Evolutionary conservation across 2,113 vertebrate species (phyloP).

Genomic region (Tapirus terrestris): DNA sequence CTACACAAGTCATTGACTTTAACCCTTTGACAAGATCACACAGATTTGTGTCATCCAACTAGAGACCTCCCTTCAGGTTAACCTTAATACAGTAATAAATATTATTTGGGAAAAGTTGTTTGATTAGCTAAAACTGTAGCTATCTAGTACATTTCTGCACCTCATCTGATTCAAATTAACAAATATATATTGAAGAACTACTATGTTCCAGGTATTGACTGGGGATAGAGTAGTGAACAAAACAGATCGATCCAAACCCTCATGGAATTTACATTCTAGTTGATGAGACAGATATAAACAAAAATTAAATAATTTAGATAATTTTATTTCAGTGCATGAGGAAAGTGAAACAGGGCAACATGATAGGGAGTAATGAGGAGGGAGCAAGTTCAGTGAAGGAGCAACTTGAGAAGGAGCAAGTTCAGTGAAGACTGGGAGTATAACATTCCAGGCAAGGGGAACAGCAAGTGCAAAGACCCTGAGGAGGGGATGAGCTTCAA

Average conservation of each 20-base stretch:
- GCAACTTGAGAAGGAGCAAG: background rate
- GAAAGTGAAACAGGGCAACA: background rate
- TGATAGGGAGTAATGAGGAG: background rate
- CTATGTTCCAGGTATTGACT: background rate
- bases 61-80: constrained; percentile 12
- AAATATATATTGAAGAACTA: background rate
- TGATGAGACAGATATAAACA: background rate
- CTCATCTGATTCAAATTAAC: background rate
- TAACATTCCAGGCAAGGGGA: background rate
- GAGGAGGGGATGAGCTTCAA: background rate
- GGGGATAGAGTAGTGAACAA: background rate
- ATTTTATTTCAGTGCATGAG: background rate
- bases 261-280: background rate
- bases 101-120: background rate
- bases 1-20: constrained; percentile 12
- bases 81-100: background rate
- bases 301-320: background rate
- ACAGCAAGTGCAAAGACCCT: background rate
- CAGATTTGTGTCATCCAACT: background rate
- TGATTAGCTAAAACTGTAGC: background rate
- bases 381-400: background rate
- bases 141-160: background rate
- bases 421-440: background rate
- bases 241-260: background rate
- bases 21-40: background rate